Conservation (phyloP, 2,888 invertebrate species). For the Chesias legatella region DNA sequence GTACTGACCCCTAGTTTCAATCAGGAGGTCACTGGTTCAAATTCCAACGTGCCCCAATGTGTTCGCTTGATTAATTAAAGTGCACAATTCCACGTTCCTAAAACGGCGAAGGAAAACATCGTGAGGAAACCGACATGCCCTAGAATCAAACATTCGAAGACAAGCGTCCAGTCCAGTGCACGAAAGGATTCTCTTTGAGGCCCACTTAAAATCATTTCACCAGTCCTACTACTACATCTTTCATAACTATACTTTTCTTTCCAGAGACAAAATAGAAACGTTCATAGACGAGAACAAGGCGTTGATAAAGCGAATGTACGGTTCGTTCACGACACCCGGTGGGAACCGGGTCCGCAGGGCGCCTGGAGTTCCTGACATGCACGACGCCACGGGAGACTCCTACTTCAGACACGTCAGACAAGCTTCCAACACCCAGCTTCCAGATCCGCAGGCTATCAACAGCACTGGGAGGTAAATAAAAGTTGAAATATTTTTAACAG, state of each 20-base stretch:
- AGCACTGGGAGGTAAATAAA: constrained; percentile 65
- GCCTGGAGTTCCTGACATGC: constrained; percentile 80
- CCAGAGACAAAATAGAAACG: constrained; percentile 92
- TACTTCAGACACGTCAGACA: constrained; percentile 72
- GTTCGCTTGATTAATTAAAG: no score
- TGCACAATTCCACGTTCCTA: no score
- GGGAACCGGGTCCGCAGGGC: constrained; percentile 64
- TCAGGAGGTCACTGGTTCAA: no score
- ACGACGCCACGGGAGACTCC: constrained; percentile 58
- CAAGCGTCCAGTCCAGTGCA: no score
- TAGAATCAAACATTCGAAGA: no score
- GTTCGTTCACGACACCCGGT: constrained; percentile 86
- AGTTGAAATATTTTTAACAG: background rate
- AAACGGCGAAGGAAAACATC: no score
- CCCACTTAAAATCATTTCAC: no score
- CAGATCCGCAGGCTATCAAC: constrained; percentile 65
- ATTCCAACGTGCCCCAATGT: no score
- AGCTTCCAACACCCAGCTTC: constrained; percentile 55
- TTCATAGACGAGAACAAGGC: constrained; percentile 98
- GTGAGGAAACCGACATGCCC: no score
- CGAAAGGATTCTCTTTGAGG: no score
- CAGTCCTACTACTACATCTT: no score
- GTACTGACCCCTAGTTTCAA: no score
- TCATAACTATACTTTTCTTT: constrained; percentile 33
- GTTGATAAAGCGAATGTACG: constrained; percentile 95